Evolutionary conservation across 2,113 vertebrate genomes (phyloP), one percentile per base, ranked within the genome.

Genomic region (Spilogale gracilis): DNA sequence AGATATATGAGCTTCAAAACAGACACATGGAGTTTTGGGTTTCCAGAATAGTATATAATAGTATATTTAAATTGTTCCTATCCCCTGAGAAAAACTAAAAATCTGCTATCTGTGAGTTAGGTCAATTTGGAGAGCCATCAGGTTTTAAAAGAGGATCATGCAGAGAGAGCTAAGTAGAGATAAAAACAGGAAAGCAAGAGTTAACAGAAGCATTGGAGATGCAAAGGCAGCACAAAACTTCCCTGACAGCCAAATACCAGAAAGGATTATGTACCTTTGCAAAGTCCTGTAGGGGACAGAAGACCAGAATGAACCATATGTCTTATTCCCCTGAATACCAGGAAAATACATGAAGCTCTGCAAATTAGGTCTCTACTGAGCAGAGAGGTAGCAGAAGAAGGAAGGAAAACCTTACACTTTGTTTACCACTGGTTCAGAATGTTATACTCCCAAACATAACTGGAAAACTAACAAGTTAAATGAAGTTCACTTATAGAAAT

Each of bases 101-200:
- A 0, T 1, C 2, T 20, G 0, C 5, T 45, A 52, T 2, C 4
- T 11, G 3, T 65, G 3, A 81, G n/a, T 10, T 67, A 45, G n/a
- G 9, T 61, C 20, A 60, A 10, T 54, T 11, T 83, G 45, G 52
- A 84, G n/a, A 76, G 3, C 18, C 27, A 61, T 63, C 14, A 27
- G 23, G 11, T 81, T 60, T 48, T 27, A 13, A 93, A 84, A 80
- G 27, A 73, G 71, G 11, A 58, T 50, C 58, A 87, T 52, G 9
- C 6, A 32, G 14, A 45, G 30, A 63, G 8, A 58, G 20, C 48
- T 9, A 30, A 74, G 32, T 32, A 48, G 12, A 65, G 11, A 18
- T n/a, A 21, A 52, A 85, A 58, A 65, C 10, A 54, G 67, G n/a
- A 60, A 67, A 67, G 21, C 20, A 91, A n/a, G 32, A 60, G 79